These are phyloP conservation scores for Rhogogaster chlorosoma DNA, from an alignment of 2,888 invertebrate genomes.

Conservation along the genomic window DNA sequence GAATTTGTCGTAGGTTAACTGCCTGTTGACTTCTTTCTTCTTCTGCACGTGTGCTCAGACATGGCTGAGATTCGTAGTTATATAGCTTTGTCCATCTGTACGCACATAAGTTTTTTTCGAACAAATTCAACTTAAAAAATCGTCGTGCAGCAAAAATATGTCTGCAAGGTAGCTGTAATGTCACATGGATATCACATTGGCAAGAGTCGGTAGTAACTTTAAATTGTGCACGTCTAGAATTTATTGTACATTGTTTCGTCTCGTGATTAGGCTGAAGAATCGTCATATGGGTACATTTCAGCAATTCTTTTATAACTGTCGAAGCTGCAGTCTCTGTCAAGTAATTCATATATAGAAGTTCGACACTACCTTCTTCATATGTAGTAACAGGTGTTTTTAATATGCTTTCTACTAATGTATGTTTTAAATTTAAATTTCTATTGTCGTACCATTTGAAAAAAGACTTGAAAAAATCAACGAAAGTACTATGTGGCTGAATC, in stretches of 20 bases:
- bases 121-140: background rate
- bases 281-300: background rate
- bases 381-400: background rate
- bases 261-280: no score
- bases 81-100: background rate
- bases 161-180: constrained; percentile 28
- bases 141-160: constrained; percentile 42
- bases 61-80: background rate
- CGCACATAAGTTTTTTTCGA: background rate
- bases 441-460: constrained; percentile 55
- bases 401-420: constrained; percentile 36
- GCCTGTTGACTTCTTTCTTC: no score
- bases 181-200: constrained; percentile 7
- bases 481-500: constrained; percentile 50
- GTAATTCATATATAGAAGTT: no score
- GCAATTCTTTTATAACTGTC: background rate
- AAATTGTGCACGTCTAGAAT: background rate
- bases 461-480: constrained; percentile 51
- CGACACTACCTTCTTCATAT: no score
- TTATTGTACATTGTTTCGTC: background rate
- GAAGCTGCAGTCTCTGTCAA: background rate
- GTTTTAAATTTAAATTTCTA: constrained; percentile 31
- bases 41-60: no score
- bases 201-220: background rate
- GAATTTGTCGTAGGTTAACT: no score